These are phyloP conservation scores for Acronicta psi DNA, from an alignment of 2,888 invertebrate species.

Conservation along the genomic window DNA sequence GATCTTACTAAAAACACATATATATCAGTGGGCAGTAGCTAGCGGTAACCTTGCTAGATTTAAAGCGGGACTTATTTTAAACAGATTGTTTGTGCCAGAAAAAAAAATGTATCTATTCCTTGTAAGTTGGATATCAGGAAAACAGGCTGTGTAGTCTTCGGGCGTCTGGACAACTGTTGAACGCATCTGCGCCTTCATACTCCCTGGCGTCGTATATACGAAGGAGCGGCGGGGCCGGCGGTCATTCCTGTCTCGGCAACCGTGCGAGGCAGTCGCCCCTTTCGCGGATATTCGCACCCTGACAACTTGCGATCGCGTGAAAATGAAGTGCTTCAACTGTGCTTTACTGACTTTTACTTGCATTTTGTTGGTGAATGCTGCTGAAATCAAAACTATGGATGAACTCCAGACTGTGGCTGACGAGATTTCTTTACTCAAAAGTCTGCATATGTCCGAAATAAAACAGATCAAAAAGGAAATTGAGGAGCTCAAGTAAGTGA, in stretches of 20 bases:
- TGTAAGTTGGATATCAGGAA: slow-evolving; percentile 21
- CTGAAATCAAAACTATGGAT: slow-evolving; percentile 64
- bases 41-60: background rate
- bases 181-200: slow-evolving; percentile 78
- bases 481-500: slow-evolving; percentile 79
- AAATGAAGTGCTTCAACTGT: slow-evolving; percentile 72
- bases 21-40: too few relatives aligned
- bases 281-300: slow-evolving; percentile 39
- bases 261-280: slow-evolving; percentile 56
- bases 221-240: slow-evolving; percentile 52
- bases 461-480: slow-evolving; percentile 72
- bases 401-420: slow-evolving; percentile 69
- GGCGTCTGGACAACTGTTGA: slow-evolving; percentile 82
- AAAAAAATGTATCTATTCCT: slow-evolving; percentile 11
- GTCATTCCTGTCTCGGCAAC: slow-evolving; percentile 66
- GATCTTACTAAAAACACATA: too few relatives aligned
- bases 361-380: slow-evolving; percentile 62
- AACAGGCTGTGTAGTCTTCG: slow-evolving; percentile 51
- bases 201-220: slow-evolving; percentile 65
- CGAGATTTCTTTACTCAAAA: slow-evolving; percentile 72
- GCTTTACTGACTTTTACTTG: slow-evolving; percentile 64
- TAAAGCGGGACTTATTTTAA: background rate
- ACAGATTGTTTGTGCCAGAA: background rate
- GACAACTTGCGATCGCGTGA: slow-evolving; percentile 55
- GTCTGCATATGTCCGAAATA: slow-evolving; percentile 68